phyloP scores from a whole-genome alignment of 2,113 vertebrate genomes.

The Rallus limicola region DNA sequence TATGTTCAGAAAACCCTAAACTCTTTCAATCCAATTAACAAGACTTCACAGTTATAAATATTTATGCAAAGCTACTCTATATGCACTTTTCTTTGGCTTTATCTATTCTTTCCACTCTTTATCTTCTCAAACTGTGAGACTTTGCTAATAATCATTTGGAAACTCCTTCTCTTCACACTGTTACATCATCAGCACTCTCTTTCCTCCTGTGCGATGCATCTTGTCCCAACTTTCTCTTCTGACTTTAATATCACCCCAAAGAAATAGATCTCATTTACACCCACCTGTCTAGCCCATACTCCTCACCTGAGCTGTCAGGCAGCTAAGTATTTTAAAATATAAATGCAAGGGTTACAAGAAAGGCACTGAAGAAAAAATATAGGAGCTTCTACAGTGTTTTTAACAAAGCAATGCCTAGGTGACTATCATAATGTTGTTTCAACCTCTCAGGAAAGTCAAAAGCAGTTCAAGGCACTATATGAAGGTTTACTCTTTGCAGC shows the following conservation, averaged over 20 bases:
- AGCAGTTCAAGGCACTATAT: background rate
- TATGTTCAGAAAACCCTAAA: background rate
- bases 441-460: background rate
- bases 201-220: background rate
- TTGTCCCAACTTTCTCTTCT: background rate
- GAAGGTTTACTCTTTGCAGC: background rate
- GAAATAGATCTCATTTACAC: background rate
- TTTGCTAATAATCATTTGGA: background rate
- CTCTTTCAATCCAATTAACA: background rate
- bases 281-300: background rate
- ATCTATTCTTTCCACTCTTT: background rate
- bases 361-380: background rate
- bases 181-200: background rate
- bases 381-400: background rate
- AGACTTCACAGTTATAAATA: background rate
- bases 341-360: background rate
- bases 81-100: background rate
- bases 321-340: background rate
- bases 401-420: background rate
- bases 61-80: background rate
- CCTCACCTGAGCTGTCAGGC: background rate
- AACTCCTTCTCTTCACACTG: background rate
- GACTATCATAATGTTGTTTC: background rate
- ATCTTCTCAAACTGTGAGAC: background rate
- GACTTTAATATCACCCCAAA: background rate